Evolutionary conservation across 2,888 invertebrate species (phyloP), one percentile per base, ranked within the genome.

Genomic region (Ypsolopha sequella): DNA sequence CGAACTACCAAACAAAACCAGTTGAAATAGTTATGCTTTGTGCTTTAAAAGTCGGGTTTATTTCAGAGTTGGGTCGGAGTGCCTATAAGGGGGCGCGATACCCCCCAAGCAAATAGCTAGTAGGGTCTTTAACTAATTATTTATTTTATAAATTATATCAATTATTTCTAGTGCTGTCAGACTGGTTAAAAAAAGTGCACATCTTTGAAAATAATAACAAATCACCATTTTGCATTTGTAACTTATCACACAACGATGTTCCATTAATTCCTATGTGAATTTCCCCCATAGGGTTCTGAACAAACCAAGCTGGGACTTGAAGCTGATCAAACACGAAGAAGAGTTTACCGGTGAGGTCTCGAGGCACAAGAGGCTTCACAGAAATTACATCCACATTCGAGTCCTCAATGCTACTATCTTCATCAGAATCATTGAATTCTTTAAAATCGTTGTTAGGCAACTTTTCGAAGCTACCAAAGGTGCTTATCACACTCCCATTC

Each of bases 211-310:
- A 3, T 24, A 24, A 24, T 4, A 24, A 24, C 24, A 24, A 24
- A 24, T 24, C 24, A 24, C 24, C 9, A 34, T 34, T 9, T 46
- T 48, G 54, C 36, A 41, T 50, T 36, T 38, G 52, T 52, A 56
- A 36, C 53, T 58, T 58, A 33, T 62, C 35, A 49, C 70, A 73
- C 46, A 72, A 50, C n/a, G 58, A 56, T 7, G 53, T 51, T 3
- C 64, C 65, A 51, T 73, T 65, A 11, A 72, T 55, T 10, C 65
- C 65, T 34, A 73, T 47, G 41, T 60, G 53, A 36, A 71, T 52
- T 51, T 61, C 51, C 6, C 68, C 70, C 24, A 60, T 57, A 0
- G 59, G 24, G 11, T 62, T 58, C 59, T 71, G 70, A 4, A 66
- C 55, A 47, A 70, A 68, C 14, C 57, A 62, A n/a, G 62, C 62